Evolutionary conservation across 2,797 vertebrate genomes (phyloP), one percentile per base, ranked within the genome.

Genomic region (Knipowitschia caucasica): DNA sequence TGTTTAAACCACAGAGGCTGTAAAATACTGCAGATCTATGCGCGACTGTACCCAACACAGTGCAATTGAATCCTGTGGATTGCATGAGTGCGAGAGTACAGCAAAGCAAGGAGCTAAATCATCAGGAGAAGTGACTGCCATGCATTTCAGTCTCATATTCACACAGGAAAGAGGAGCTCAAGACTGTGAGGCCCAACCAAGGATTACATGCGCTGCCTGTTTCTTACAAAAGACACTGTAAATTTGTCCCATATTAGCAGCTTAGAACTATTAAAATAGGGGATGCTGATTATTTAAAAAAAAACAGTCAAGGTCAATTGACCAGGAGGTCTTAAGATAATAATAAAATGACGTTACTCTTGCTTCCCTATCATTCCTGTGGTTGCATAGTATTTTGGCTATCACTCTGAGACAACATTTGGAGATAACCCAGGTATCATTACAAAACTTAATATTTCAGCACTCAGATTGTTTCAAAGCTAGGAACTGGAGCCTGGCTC

Each of bases 101-200:
- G 73, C 49, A 42, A 38, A 52, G 45, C 65, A 55, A 56, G 69
- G 69, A 44, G 68, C 71, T 80, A 69, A 78, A 81, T 67, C 63
- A 64, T 51, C 47, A 5, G 38, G 50, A 55, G 61, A 24, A 49
- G 40, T 15, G 62, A 34, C 65, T 61, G 70, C 60, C 70, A 58
- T 20, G 18, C 71, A 74, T 73, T 69, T 75, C 78, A 59, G 79
- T 73, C 77, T 86, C 80, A 80, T 77, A 82, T 85, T 83, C 78
- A 84, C 80, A 66, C 69, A 54, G 75, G 75, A 73, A 78, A 80
- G 65, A 53, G 73, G 71, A 75, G 68, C 71, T 55, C 62, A 62
- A 43, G 49, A 14, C 53, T 62, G 45, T 4, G 71, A 77, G 76
- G 67, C 67, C 59, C 64, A 17, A 55, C 24, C 57, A 62, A 43